These are phyloP conservation scores for Entomobrya proxima DNA, from an alignment of 2,888 invertebrate genomes.

Conservation along the genomic window DNA sequence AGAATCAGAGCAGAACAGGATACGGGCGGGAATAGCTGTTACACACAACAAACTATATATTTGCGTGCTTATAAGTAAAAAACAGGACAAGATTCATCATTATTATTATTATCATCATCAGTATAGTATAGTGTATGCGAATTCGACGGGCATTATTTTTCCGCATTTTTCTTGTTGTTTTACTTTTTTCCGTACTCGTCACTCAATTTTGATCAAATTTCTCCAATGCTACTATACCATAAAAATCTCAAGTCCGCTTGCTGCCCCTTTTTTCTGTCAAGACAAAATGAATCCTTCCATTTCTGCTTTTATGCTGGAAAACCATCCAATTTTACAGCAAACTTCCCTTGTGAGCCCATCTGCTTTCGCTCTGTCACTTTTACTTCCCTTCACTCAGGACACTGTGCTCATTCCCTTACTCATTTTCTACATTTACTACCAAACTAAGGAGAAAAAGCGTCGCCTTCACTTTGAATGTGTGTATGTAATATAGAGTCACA, in stretches of 20 bases:
- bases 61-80: background rate
- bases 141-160: conserved; percentile 3
- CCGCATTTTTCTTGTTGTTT: conserved; percentile 7
- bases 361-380: conserved; percentile 51
- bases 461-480: background rate
- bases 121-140: background rate
- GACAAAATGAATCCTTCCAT: conserved; percentile 72
- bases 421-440: conserved; percentile 40
- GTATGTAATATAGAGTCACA: background rate
- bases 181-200: background rate
- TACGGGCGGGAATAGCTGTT: background rate
- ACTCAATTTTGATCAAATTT: background rate
- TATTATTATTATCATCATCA: background rate
- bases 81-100: background rate
- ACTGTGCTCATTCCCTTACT: conserved; percentile 38
- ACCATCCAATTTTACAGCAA: conserved; percentile 40
- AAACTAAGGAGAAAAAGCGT: background rate
- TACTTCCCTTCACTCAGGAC: conserved; percentile 38
- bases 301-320: conserved; percentile 4
- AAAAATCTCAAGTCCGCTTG: background rate
- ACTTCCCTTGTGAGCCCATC: conserved; percentile 43
- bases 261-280: conserved; percentile 57
- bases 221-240: background rate
- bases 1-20: conserved; percentile 48
- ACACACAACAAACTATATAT: background rate